A percentile compares a stretch with the other conserved stretches of the same genome.
Conservation (phyloP, 2,888 invertebrate genomes). For the Hemicrepidius hirtus region DNA sequence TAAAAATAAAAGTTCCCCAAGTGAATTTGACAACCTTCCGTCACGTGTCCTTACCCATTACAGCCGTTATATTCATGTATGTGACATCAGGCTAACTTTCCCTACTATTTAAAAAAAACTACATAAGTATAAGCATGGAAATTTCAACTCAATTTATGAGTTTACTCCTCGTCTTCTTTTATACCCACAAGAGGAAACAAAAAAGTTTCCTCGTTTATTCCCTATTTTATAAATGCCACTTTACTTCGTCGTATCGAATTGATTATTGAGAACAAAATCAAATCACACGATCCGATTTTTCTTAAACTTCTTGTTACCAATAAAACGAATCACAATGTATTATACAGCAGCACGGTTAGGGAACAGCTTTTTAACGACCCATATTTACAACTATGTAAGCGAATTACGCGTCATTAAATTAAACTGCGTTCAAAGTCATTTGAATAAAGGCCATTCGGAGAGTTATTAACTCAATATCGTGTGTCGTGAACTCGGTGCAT, state of each 20-base stretch:
- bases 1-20: constrained; percentile 44
- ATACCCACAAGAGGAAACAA: not conserved
- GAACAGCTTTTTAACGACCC: constrained; percentile 44
- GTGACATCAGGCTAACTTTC: constrained; percentile 34
- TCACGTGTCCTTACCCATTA: constrained; percentile 46
- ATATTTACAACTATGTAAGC: constrained; percentile 48
- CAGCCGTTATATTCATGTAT: constrained; percentile 32
- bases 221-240: constrained; percentile 2
- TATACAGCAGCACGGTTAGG: constrained; percentile 9
- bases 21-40: constrained; percentile 49
- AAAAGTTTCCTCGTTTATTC: constrained; percentile 22
- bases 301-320: not conserved
- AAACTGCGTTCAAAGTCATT: constrained; percentile 49
- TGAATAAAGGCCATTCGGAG: constrained; percentile 48
- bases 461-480: constrained; percentile 51
- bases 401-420: constrained; percentile 50
- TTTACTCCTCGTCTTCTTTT: constrained; percentile 6
- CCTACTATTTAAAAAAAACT: constrained; percentile 26
- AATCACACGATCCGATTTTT: not conserved
- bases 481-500: constrained; percentile 44
- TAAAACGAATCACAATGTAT: not conserved
- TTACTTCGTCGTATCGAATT: constrained; percentile 6
- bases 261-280: constrained; percentile 23
- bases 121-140: constrained; percentile 33
- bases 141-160: constrained; percentile 23